Conservation (phyloP, 2,113 vertebrate genomes). For the Lagopus muta region DNA sequence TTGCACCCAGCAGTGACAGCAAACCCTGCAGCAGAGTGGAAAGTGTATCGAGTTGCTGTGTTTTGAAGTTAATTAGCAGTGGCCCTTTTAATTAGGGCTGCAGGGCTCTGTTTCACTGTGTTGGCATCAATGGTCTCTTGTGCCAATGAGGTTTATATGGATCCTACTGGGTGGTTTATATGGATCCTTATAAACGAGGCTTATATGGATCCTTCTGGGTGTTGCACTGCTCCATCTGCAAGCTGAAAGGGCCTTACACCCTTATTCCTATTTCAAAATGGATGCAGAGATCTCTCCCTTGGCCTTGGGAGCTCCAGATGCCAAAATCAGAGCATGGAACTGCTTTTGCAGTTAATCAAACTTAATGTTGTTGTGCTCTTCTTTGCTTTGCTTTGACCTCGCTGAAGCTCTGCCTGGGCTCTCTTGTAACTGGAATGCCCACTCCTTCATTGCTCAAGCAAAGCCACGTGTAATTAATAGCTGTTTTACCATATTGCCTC, state of each 20-base stretch:
- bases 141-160: background rate
- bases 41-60: background rate
- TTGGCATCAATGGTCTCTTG: background rate
- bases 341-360: constrained; percentile 62
- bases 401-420: constrained; percentile 27
- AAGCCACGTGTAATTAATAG: constrained; percentile 46
- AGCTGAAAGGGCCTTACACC: background rate
- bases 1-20: background rate
- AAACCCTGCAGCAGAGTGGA: background rate
- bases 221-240: background rate
- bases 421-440: constrained; percentile 22
- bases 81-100: constrained; percentile 64
- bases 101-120: background rate
- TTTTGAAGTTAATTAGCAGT: constrained; percentile 62
- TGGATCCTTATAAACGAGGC: too few relatives aligned
- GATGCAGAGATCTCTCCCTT: constrained; percentile 21
- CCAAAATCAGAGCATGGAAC: constrained; percentile 33
- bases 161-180: background rate
- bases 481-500: background rate
- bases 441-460: constrained; percentile 44
- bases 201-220: background rate
- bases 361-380: constrained; percentile 50
- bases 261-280: background rate
- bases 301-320: constrained; percentile 54
- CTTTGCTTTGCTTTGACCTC: constrained; percentile 62